Evolutionary conservation across 2,113 vertebrate species (phyloP).

Genomic region (Pangasianodon gigas): DNA sequence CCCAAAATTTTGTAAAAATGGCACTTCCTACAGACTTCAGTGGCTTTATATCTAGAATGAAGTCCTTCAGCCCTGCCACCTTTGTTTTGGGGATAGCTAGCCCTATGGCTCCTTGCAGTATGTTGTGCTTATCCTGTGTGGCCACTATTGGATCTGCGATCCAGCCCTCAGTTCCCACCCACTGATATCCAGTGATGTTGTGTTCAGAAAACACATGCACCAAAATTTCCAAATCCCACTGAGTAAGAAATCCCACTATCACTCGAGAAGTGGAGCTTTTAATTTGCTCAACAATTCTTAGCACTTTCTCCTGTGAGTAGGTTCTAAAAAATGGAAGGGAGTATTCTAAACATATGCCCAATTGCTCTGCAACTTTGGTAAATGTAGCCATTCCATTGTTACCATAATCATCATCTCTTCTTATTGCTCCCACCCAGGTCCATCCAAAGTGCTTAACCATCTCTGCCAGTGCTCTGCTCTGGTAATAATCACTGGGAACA

Average conservation of each 20-base stretch:
- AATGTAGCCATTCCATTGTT: slow-evolving; percentile 61
- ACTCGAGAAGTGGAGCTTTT: slow-evolving; percentile 68
- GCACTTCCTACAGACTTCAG: slow-evolving; percentile 43
- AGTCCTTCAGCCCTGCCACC: slow-evolving; percentile 65
- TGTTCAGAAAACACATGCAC: slow-evolving; percentile 59
- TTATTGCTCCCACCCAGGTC: slow-evolving; percentile 62
- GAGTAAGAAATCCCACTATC: slow-evolving; percentile 67
- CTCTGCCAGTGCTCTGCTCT: slow-evolving; percentile 60
- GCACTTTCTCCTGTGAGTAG: slow-evolving; percentile 61
- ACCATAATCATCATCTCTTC: slow-evolving; percentile 61
- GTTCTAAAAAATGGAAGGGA: slow-evolving; percentile 66
- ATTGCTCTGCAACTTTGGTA: slow-evolving; percentile 46
- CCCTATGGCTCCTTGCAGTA: slow-evolving; percentile 70
- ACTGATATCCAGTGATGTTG: slow-evolving; percentile 71
- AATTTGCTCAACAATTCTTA: slow-evolving; percentile 63
- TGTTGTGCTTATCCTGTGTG: slow-evolving; percentile 52
- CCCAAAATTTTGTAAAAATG: slow-evolving; percentile 57
- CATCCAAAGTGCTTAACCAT: slow-evolving; percentile 62
- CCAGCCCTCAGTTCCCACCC: slow-evolving; percentile 72
- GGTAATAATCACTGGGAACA: slow-evolving; percentile 62
- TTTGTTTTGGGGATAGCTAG: slow-evolving; percentile 67
- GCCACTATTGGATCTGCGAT: slow-evolving; percentile 66
- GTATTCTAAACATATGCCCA: slow-evolving; percentile 59
- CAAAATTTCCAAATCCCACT: slow-evolving; percentile 63
- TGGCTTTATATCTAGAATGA: slow-evolving; percentile 65